These are phyloP conservation scores for Todus mexicanus DNA, from an alignment of 2,797 vertebrate species.

Conservation along the genomic window DNA sequence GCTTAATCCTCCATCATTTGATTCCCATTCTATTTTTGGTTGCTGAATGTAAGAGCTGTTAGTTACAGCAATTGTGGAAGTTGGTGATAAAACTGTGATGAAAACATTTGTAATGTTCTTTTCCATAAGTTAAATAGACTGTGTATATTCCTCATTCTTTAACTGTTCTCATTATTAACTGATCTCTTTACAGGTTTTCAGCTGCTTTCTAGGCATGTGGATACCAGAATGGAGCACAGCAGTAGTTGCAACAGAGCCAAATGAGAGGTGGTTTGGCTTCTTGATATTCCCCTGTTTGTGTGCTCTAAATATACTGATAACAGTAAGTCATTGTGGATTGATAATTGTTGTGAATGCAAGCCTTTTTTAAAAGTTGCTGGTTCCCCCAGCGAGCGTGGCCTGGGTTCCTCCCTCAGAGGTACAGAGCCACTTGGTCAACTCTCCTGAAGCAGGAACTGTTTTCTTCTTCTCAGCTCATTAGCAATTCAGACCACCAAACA, in stretches of 20 bases:
- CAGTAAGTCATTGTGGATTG: background rate
- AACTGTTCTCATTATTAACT: background rate
- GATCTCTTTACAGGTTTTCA: background rate
- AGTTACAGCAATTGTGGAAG: background rate
- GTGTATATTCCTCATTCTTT: background rate
- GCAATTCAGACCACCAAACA: background rate
- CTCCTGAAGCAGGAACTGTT: background rate
- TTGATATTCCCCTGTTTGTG: background rate
- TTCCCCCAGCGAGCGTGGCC: fast-evolving
- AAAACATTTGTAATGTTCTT: background rate
- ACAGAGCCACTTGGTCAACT: fast-evolving
- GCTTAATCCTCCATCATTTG: background rate
- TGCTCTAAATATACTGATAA: background rate
- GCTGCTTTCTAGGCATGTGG: conserved; percentile 10
- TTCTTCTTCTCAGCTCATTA: background rate
- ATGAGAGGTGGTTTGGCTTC: background rate
- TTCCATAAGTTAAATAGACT: background rate
- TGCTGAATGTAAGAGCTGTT: background rate
- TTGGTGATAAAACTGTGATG: background rate
- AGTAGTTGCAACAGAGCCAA: conserved; percentile 14
- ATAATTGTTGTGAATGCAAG: background rate
- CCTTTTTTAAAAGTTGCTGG: background rate
- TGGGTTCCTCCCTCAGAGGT: background rate
- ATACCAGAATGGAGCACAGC: background rate
- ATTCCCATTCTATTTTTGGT: background rate